A percentile compares a stretch with the other conserved stretches of the same genome.
phyloP scores from a whole-genome alignment of 2,113 vertebrate genomes.

The Vulpes vulpes region DNA sequence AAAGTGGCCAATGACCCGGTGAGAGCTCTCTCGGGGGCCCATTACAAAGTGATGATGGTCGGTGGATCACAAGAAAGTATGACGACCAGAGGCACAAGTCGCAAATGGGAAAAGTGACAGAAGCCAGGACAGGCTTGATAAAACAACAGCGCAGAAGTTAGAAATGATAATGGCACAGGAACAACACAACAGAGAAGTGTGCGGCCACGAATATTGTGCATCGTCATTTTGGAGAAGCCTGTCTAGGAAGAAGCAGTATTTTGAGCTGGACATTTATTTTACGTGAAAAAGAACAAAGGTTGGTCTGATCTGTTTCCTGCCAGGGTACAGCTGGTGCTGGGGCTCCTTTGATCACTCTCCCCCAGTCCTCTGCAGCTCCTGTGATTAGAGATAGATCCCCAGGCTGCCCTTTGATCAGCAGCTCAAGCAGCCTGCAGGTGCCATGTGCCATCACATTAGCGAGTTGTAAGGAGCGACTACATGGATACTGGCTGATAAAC shows the following conservation, averaged over 20 bases:
- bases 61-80: neutral
- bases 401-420: conserved; percentile 88
- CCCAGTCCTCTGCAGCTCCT: conserved; percentile 80
- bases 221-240: neutral
- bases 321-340: conserved; percentile 78
- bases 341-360: conserved; percentile 90
- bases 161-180: neutral
- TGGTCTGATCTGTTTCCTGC: conserved; percentile 87
- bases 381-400: conserved; percentile 86
- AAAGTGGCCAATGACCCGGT: neutral
- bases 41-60: neutral
- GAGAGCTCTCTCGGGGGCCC: neutral
- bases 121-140: neutral
- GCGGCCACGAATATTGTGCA: neutral
- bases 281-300: conserved; percentile 86
- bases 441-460: conserved; percentile 86
- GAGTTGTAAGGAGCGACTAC: conserved; percentile 75
- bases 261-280: conserved; percentile 79
- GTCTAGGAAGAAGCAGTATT: conserved; percentile 4
- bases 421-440: conserved; percentile 87
- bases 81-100: neutral
- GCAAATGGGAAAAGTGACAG: neutral
- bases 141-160: neutral
- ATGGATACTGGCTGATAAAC: conserved; percentile 67
- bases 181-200: neutral